Evolutionary conservation across 2,888 invertebrate species (phyloP).

Genomic region (Cryptocephalus primarius): DNA sequence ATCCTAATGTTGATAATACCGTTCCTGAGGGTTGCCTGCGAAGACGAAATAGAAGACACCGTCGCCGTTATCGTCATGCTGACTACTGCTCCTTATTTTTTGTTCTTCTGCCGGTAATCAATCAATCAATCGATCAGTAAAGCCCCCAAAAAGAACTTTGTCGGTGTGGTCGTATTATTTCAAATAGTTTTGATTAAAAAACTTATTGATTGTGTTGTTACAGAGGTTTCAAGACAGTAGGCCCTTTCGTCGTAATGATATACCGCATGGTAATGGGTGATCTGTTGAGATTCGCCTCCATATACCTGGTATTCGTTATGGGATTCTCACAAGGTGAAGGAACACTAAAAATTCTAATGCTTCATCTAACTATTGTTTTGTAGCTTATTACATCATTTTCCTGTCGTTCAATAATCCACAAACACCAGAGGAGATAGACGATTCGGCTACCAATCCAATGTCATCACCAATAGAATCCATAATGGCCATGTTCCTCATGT

Average conservation of each 20-base stretch:
- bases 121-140: not conserved
- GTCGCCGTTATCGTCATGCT: conserved; percentile 89
- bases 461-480: conserved; percentile 88
- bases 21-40: conserved; percentile 72
- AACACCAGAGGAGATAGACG: conserved; percentile 73
- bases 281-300: conserved; percentile 86
- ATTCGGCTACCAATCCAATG: conserved; percentile 75
- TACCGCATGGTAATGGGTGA: conserved; percentile 98
- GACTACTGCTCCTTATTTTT: conserved; percentile 90
- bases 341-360: no score
- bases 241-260: conserved; percentile 99
- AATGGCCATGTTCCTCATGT: conserved; percentile 98
- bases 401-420: conserved; percentile 76
- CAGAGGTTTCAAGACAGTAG: conserved; percentile 95
- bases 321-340: conserved; percentile 85
- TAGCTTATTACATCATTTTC: conserved; percentile 86
- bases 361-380: conserved; percentile 7
- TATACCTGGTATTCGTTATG: conserved; percentile 94
- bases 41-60: conserved; percentile 80
- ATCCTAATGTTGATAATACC: conserved; percentile 79
- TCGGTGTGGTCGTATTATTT: no score
- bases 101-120: conserved; percentile 86
- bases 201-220: not conserved
- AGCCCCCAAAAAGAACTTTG: no score
- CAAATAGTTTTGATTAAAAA: no score